Base-by-base conservation (phyloP, 2,797 vertebrate genomes). In the Margarornis squamiger region DNA sequence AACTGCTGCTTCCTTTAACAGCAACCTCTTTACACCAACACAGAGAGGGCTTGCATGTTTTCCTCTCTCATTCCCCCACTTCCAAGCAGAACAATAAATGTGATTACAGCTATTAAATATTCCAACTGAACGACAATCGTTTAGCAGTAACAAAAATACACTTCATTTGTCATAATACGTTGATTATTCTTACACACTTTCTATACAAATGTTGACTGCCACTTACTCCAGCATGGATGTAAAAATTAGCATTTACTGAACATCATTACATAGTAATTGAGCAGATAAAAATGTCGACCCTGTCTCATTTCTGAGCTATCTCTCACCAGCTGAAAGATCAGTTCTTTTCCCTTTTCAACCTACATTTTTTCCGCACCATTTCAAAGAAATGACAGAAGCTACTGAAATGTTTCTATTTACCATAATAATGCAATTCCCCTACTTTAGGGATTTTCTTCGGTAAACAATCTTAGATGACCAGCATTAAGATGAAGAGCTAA, bases 351-450 rank as follows among this genome's bases (percentile, higher is more conserved):
- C 86, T 83, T 86, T 92, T 95, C 92, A 95, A 65, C 43, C n/a
- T 68, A 43, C 58, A 26, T 52, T 93, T 93, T 96, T 85, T 81
- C 59, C 5, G 2, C 39, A 75, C 72, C 45, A 46, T 91, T 96
- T 86, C 85, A 93, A 92, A 91, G 81, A 92, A 95, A 91, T 91
- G 59, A 92, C 27, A 94, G 89, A 93, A 96, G 88, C 86, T 49
- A 83, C 91, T 77, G 79, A 88, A 95, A 92, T 86, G 78, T 88
- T 90, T 80, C 93, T 93, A 74, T 80, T 97, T 96, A 95, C 81
- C 92, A 77, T 92, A 95, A 95, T 95, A 96, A 49, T 65, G 77
- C 88, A 94, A 81, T 90, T 93, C 76, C 1, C 3, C 88, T 82
- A 88, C 87, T 90, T 93, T 32, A 83, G 82, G 81, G 89, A 93